Conservation (phyloP, 2,113 vertebrate genomes). For the Ageneiosus marmoratus region DNA sequence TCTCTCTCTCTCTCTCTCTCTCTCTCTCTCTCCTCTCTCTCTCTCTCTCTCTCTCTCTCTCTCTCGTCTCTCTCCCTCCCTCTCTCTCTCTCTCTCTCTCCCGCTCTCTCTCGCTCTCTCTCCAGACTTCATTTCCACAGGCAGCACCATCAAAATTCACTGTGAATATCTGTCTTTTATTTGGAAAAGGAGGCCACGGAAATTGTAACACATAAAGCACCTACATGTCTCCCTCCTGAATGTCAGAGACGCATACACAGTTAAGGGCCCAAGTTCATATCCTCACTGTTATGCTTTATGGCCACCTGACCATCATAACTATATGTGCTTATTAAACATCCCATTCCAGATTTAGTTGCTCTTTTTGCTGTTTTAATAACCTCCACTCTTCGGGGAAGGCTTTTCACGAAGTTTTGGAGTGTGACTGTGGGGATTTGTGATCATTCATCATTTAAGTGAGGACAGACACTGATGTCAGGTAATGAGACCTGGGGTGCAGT, state of each 20-base stretch:
- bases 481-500: neutral
- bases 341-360: neutral
- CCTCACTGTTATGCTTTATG: neutral
- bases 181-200: constrained; percentile 7
- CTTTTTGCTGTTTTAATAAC: neutral
- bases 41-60: constrained; percentile 18
- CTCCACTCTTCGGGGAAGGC: neutral
- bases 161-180: constrained; percentile 33
- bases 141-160: constrained; percentile 16
- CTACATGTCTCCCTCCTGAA: neutral
- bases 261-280: neutral
- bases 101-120: neutral
- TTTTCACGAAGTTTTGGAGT: neutral
- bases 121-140: neutral
- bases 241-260: constrained; percentile 3
- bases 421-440: neutral
- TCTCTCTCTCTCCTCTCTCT: no score
- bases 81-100: constrained; percentile 14
- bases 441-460: neutral
- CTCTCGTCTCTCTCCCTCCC: constrained; percentile 8
- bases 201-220: constrained; percentile 5
- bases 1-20: no score
- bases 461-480: neutral
- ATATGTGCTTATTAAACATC: neutral
- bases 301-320: neutral